Percentiles rank a stretch among this genome's conserved stretches.
These are phyloP conservation scores for Nylanderia fulva DNA, from an alignment of 1,140 invertebrate species.

Conservation along the genomic window DNA sequence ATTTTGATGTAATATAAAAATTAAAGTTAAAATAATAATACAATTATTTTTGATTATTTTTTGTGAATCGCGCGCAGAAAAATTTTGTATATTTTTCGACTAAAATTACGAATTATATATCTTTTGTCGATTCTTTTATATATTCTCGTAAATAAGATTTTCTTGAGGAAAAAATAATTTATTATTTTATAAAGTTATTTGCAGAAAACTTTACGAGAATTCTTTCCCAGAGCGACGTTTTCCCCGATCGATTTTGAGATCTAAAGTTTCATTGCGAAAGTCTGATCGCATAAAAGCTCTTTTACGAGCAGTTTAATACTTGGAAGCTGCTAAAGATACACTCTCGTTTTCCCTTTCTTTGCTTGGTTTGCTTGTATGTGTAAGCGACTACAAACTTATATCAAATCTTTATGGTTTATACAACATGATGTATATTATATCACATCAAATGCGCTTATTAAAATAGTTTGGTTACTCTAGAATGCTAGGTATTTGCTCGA, in stretches of 20 bases:
- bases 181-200: slow-evolving; percentile 56
- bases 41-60: background rate
- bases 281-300: slow-evolving; percentile 70
- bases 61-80: background rate
- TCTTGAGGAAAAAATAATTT: slow-evolving; percentile 5
- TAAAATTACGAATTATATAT: background rate
- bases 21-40: slow-evolving; percentile 3
- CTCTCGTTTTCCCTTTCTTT: slow-evolving; percentile 37
- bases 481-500: background rate
- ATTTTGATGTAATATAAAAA: background rate
- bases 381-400: slow-evolving; percentile 30
- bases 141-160: slow-evolving; percentile 32
- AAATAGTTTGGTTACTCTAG: background rate
- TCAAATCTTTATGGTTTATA: slow-evolving; percentile 24
- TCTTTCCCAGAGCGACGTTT: slow-evolving; percentile 7
- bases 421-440: slow-evolving; percentile 4
- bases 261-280: slow-evolving; percentile 68
- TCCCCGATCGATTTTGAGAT: slow-evolving; percentile 54
- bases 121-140: background rate
- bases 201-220: slow-evolving; percentile 43
- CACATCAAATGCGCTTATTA: slow-evolving; percentile 26
- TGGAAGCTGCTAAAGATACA: slow-evolving; percentile 26
- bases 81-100: background rate
- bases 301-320: slow-evolving; percentile 70
- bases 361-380: too few relatives aligned